These are phyloP conservation scores for Bellardia bayeri DNA, from an alignment of 2,888 invertebrate genomes.

Conservation along the genomic window DNA sequence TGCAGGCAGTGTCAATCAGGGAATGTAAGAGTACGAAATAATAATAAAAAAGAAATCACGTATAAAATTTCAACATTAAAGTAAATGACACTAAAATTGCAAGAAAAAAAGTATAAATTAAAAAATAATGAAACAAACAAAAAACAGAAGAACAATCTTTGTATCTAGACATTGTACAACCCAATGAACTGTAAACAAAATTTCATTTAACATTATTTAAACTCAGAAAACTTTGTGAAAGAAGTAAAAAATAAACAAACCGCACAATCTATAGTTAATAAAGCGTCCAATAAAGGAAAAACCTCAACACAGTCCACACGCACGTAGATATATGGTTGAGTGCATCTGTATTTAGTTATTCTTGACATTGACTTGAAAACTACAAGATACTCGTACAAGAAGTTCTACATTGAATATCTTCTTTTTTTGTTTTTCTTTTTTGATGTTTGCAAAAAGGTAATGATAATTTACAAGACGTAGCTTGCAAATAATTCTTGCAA, in stretches of 20 bases:
- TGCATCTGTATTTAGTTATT: not conserved
- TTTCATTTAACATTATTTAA: slow-evolving; percentile 29
- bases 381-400: slow-evolving; percentile 17
- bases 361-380: slow-evolving; percentile 28
- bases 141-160: not conserved
- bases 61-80: slow-evolving; percentile 36
- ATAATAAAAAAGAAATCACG: not conserved
- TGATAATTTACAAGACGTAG: slow-evolving; percentile 62
- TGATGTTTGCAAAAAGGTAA: slow-evolving; percentile 32
- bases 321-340: not conserved
- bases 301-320: slow-evolving; percentile 28
- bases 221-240: not conserved
- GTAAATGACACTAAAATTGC: slow-evolving; percentile 31
- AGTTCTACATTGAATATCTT: not conserved
- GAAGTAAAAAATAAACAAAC: not conserved
- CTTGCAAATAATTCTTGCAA: slow-evolving; percentile 46
- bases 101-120: not conserved
- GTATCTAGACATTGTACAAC: slow-evolving; percentile 14
- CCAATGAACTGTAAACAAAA: slow-evolving; percentile 53
- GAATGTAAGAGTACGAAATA: not conserved
- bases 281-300: slow-evolving; percentile 47
- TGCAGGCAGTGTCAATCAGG: not conserved
- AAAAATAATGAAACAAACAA: not conserved
- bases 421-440: not conserved
- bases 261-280: slow-evolving; percentile 61